Conservation (phyloP, 2,888 invertebrate species). For the Pyrrhosoma nymphula region DNA sequence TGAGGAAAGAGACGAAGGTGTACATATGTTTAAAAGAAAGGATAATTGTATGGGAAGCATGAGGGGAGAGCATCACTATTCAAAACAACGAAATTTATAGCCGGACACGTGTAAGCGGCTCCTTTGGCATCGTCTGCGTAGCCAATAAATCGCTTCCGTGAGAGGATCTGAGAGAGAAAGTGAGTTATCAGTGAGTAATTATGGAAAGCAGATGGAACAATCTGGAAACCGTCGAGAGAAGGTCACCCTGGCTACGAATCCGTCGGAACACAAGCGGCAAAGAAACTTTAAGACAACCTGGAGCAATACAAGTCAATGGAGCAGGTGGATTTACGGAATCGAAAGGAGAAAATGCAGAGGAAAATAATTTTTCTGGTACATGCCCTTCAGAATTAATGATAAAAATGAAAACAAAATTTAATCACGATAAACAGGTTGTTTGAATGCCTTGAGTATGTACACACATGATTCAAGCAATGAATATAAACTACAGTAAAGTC, state of each 20-base stretch:
- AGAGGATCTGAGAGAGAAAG: constrained; percentile 10
- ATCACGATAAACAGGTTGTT: too few species aligned
- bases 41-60: background rate
- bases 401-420: too few species aligned
- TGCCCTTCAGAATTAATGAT: too few species aligned
- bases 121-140: background rate
- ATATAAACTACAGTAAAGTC: too few species aligned
- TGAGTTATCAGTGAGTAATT: background rate
- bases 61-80: background rate
- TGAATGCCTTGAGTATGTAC: too few species aligned
- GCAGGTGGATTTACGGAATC: background rate
- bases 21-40: background rate
- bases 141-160: background rate
- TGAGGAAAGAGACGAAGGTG: background rate
- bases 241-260: background rate
- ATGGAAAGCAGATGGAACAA: background rate
- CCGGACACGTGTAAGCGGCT: constrained; percentile 1
- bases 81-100: background rate
- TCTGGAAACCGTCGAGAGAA: background rate
- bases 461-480: too few species aligned
- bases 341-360: too few species aligned
- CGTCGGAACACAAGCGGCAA: background rate
- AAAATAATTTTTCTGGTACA: too few species aligned
- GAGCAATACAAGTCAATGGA: background rate
- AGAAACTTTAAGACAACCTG: background rate